phyloP scores from a whole-genome alignment of 1,140 invertebrate species.

The Drosophila yakuba region DNA sequence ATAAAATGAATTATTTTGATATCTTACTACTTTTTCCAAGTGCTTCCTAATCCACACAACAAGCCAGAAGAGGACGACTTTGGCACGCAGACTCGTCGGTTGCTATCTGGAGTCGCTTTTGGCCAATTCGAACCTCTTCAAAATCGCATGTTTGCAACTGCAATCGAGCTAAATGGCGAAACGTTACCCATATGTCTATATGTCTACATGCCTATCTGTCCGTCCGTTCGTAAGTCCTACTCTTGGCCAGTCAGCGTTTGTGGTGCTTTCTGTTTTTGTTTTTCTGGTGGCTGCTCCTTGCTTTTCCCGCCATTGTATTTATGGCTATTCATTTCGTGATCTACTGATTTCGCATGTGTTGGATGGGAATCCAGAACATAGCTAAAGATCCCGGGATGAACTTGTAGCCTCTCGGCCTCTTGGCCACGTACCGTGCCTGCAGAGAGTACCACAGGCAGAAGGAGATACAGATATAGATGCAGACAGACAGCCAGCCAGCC shows the following conservation, averaged over 20 bases:
- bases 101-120: slow-evolving; percentile 42
- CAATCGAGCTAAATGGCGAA: slow-evolving; percentile 78
- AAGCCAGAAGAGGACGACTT: slow-evolving; percentile 16
- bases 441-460: slow-evolving; percentile 42
- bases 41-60: slow-evolving; percentile 37
- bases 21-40: background rate
- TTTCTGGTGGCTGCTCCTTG: slow-evolving; percentile 40
- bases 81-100: slow-evolving; percentile 29
- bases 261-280: slow-evolving; percentile 4
- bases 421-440: slow-evolving; percentile 64
- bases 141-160: slow-evolving; percentile 81
- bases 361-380: slow-evolving; percentile 70
- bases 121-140: slow-evolving; percentile 77
- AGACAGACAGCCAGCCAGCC: background rate
- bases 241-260: slow-evolving; percentile 19
- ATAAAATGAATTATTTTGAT: no score
- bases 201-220: slow-evolving; percentile 64
- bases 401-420: slow-evolving; percentile 66
- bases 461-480: slow-evolving; percentile 35
- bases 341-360: slow-evolving; percentile 82
- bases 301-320: slow-evolving; percentile 72
- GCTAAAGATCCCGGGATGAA: slow-evolving; percentile 46
- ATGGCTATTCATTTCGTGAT: slow-evolving; percentile 82
- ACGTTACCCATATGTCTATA: slow-evolving; percentile 72
- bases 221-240: slow-evolving; percentile 5